Conservation (phyloP, 2,888 invertebrate genomes). For the Lampropteryx suffumata region DNA sequence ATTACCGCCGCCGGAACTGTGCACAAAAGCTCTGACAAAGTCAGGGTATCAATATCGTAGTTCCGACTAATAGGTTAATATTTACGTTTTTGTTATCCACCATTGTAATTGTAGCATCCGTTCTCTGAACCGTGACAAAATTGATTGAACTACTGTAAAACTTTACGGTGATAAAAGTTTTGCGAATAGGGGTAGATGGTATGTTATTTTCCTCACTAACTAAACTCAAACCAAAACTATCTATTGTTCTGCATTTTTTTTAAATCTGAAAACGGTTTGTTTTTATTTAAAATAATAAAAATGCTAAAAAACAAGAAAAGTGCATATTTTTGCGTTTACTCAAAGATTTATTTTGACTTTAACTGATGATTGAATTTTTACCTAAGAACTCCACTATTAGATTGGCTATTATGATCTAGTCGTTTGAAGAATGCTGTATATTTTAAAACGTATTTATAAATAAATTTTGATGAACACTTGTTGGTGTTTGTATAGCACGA, state of each 20-base stretch:
- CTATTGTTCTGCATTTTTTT: not conserved
- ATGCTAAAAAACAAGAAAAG: no score
- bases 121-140: slow-evolving; percentile 36
- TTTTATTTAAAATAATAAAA: no score
- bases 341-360: no score
- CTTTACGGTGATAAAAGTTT: slow-evolving; percentile 33
- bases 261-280: no score
- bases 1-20: slow-evolving; percentile 75
- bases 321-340: no score
- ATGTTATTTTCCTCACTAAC: not conserved
- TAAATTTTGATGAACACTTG: no score
- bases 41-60: slow-evolving; percentile 74
- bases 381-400: no score
- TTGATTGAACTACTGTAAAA: slow-evolving; percentile 33
- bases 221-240: not conserved
- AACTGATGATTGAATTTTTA: no score
- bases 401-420: no score
- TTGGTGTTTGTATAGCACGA: no score
- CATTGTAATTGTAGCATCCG: slow-evolving; percentile 67
- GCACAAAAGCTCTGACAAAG: slow-evolving; percentile 72
- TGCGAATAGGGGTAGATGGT: not conserved
- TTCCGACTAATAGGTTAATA: slow-evolving; percentile 75
- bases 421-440: no score
- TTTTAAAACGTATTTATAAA: no score
- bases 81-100: slow-evolving; percentile 68